Evolutionary conservation across 2,888 invertebrate species (phyloP).

Genomic region (Tetheella fluctuosa): DNA sequence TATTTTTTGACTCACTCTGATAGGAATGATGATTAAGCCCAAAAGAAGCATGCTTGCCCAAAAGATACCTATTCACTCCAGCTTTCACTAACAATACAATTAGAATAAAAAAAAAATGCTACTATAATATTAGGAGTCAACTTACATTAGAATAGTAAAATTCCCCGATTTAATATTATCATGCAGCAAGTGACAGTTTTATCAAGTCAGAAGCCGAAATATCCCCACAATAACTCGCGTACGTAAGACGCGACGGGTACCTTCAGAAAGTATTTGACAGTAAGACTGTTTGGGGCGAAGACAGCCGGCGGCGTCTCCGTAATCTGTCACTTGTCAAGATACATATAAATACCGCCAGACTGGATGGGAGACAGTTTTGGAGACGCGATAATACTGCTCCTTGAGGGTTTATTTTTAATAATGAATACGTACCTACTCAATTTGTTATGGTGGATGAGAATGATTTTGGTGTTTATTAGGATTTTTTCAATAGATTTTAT

Average conservation of each 20-base stretch:
- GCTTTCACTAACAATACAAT: too few species aligned
- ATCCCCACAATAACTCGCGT: conserved; percentile 1
- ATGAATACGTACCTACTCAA: conserved; percentile 2
- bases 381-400: conserved; percentile 9
- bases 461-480: not conserved
- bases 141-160: not conserved
- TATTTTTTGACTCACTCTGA: too few species aligned
- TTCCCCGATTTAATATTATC: not conserved
- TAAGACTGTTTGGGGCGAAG: conserved; percentile 19
- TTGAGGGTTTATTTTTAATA: conserved; percentile 11
- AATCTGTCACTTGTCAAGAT: conserved; percentile 44
- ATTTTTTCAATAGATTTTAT: not conserved
- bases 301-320: conserved; percentile 30
- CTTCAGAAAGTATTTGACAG: conserved; percentile 9
- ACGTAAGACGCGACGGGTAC: not conserved
- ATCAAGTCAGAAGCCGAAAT: conserved; percentile 6
- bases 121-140: too few species aligned
- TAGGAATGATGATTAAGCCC: too few species aligned
- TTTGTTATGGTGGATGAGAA: not conserved
- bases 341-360: conserved; percentile 21
- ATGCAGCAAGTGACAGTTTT: conserved; percentile 6
- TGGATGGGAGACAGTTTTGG: conserved; percentile 8
- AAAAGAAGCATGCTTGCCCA: too few species aligned
- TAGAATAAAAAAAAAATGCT: too few species aligned
- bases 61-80: too few species aligned